Conservation (phyloP, 2,888 invertebrate genomes). For the Trichopria drosophilae region DNA sequence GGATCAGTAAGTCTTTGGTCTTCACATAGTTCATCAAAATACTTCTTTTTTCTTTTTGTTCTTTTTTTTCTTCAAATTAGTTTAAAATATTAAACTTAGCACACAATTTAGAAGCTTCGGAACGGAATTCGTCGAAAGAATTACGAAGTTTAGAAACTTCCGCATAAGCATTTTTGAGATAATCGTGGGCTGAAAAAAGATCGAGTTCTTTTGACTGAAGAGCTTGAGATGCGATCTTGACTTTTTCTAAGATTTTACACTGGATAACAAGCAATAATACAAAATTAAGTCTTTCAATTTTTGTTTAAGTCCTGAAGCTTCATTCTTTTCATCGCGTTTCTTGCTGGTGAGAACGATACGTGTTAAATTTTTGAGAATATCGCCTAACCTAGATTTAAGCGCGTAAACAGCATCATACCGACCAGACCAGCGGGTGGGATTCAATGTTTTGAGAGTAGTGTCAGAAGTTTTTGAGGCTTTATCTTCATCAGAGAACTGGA, state of each 20-base stretch:
- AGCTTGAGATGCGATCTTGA: conserved; percentile 8
- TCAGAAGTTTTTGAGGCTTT: neutral
- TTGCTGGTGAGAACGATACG: conserved; percentile 2
- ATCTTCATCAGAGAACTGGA: conserved; percentile 1
- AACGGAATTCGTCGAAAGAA: too few species aligned
- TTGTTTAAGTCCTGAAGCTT: conserved; percentile 2
- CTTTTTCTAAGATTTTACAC: conserved; percentile 3
- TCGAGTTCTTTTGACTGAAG: conserved; percentile 3
- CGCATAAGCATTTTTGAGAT: too few species aligned
- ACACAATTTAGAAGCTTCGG: too few species aligned
- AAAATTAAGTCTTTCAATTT: conserved; percentile 19
- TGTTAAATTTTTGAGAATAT: conserved; percentile 11
- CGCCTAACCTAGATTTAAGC: conserved; percentile 11
- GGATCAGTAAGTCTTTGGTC: conserved; percentile 2
- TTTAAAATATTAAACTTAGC: too few species aligned
- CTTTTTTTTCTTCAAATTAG: too few species aligned
- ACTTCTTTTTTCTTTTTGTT: neutral
- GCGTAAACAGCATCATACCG: conserved; percentile 15
- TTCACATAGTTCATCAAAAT: conserved; percentile 3
- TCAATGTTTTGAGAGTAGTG: conserved; percentile 15
- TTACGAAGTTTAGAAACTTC: too few species aligned
- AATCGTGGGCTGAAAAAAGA: too few species aligned
- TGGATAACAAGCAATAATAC: conserved; percentile 15
- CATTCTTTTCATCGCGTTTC: conserved; percentile 4
- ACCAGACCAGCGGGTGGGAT: conserved; percentile 17